phyloP scores from a whole-genome alignment of 1,140 invertebrate genomes.

The Anagrus nilaparvatae region DNA sequence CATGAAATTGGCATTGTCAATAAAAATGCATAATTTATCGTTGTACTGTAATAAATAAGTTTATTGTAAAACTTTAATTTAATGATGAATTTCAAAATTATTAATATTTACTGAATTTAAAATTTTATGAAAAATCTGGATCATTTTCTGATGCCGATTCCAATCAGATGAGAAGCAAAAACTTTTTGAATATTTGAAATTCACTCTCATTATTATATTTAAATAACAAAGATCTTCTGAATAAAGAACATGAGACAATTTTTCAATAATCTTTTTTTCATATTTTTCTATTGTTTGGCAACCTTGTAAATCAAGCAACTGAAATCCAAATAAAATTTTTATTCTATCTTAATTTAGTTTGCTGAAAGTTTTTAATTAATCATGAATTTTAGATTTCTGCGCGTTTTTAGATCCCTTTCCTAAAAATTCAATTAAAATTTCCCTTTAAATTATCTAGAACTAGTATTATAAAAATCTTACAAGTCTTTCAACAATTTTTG shows the following conservation, averaged over 20 bases:
- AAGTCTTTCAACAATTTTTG: too few species aligned
- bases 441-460: too few species aligned
- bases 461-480: too few species aligned
- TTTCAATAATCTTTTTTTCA: slow-evolving; percentile 28
- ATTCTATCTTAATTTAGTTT: too few species aligned
- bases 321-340: too few species aligned
- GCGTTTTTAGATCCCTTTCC: too few species aligned
- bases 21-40: slow-evolving; percentile 17
- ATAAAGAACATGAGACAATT: slow-evolving; percentile 21
- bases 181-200: slow-evolving; percentile 33
- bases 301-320: slow-evolving; percentile 19
- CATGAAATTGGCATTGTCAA: slow-evolving; percentile 24
- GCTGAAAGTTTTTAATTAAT: too few species aligned
- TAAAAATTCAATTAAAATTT: too few species aligned
- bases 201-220: slow-evolving; percentile 40
- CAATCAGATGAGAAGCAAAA: slow-evolving; percentile 27
- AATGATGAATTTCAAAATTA: background rate
- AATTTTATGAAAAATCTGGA: slow-evolving; percentile 25
- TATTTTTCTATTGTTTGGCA: slow-evolving; percentile 26
- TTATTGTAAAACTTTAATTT: background rate
- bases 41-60: slow-evolving; percentile 6
- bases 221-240: slow-evolving; percentile 34
- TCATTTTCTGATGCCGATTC: slow-evolving; percentile 25
- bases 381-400: too few species aligned
- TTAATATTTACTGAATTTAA: slow-evolving; percentile 13